Percentiles rank a stretch among this genome's conserved stretches.
phyloP scores from a whole-genome alignment of 2,888 invertebrate species.

The Thumatha senex region DNA sequence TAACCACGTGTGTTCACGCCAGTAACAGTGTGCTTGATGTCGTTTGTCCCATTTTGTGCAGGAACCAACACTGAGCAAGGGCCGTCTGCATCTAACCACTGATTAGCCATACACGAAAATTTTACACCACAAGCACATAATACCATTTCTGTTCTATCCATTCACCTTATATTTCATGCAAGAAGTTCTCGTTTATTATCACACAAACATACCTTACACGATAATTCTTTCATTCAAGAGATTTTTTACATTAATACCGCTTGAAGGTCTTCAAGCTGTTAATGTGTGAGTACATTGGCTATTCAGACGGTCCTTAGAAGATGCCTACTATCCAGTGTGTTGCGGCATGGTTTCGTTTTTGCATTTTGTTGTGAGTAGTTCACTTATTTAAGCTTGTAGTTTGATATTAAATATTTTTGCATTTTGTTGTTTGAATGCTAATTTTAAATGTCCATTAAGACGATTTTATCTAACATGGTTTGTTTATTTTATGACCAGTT shows the following conservation, averaged over 20 bases:
- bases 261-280: conserved; percentile 25
- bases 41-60: conserved; percentile 73
- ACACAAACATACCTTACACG: neutral
- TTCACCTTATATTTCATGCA: conserved; percentile 14
- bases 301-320: conserved; percentile 65
- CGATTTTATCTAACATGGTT: neutral
- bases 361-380: conserved; percentile 82
- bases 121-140: conserved; percentile 31
- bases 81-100: conserved; percentile 71
- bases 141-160: conserved; percentile 24
- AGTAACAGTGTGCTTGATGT: conserved; percentile 76
- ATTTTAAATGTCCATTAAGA: conserved; percentile 14
- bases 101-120: conserved; percentile 48
- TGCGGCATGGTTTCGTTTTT: conserved; percentile 79
- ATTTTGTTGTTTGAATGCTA: conserved; percentile 37
- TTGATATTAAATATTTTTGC: conserved; percentile 37
- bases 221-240: neutral
- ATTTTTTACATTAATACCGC: conserved; percentile 8
- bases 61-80: conserved; percentile 79
- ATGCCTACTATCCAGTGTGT: conserved; percentile 57
- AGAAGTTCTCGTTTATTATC: neutral
- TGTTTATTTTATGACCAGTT: conserved; percentile 73
- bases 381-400: conserved; percentile 29
- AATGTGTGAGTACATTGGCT: conserved; percentile 50
- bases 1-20: conserved; percentile 72